Evolutionary conservation across 2,113 vertebrate genomes (phyloP).

Genomic region (Rhinoptilus africanus): DNA sequence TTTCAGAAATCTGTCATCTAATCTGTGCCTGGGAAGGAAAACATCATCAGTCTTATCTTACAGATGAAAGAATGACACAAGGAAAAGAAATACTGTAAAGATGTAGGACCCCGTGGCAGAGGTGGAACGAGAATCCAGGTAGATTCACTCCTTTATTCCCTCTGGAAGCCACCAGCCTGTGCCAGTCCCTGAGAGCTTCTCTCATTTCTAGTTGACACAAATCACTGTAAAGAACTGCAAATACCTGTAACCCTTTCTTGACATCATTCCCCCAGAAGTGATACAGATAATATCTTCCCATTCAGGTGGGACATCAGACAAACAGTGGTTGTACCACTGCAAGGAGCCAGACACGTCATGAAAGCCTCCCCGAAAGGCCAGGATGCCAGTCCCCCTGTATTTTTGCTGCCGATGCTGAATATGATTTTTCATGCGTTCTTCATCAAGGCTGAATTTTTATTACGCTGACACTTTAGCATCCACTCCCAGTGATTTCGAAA

Average conservation of each 20-base stretch:
- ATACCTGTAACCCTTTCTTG: background rate
- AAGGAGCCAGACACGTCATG: background rate
- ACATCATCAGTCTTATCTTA: background rate
- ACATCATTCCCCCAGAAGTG: background rate
- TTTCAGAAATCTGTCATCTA: background rate
- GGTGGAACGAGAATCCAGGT: background rate
- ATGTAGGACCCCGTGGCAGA: background rate
- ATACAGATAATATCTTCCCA: background rate
- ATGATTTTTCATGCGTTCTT: background rate
- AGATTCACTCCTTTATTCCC: background rate
- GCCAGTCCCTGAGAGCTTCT: background rate
- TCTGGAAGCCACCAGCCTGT: background rate
- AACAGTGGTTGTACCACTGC: accelerated
- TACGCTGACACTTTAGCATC: background rate
- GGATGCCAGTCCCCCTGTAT: background rate
- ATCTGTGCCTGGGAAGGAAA: background rate
- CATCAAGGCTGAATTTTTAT: background rate
- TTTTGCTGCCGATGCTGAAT: background rate
- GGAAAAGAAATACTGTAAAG: background rate
- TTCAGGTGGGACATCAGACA: background rate
- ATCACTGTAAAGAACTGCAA: background rate
- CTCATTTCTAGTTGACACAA: background rate
- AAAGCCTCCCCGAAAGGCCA: background rate
- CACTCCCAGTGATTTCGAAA: background rate
- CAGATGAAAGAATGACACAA: background rate